Conservation (phyloP, 2,797 vertebrate genomes). For the Clarias pachynema region DNA sequence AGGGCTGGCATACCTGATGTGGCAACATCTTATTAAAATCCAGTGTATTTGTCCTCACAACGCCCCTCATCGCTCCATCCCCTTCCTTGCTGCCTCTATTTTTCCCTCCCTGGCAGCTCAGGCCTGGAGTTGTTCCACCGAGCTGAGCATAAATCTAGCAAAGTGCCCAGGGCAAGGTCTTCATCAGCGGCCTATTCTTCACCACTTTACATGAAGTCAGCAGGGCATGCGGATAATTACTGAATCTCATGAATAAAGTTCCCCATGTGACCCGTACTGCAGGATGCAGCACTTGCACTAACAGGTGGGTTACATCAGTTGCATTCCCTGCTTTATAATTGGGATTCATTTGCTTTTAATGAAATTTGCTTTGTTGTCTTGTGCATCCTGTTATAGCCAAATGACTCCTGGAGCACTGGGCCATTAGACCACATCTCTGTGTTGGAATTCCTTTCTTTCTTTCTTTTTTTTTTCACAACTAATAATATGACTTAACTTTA, state of each 20-base stretch:
- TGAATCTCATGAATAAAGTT: conserved; percentile 59
- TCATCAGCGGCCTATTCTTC: conserved; percentile 72
- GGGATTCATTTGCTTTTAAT: not conserved
- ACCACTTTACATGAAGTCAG: conserved; percentile 75
- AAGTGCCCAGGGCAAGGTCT: conserved; percentile 75
- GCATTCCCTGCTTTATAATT: not conserved
- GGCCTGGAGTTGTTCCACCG: conserved; percentile 56
- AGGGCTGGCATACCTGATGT: conserved; percentile 66
- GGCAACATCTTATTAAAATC: conserved; percentile 77
- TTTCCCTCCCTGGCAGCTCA: conserved; percentile 52
- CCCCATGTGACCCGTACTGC: conserved; percentile 45
- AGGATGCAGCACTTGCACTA: conserved; percentile 9
- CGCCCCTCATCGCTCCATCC: conserved; percentile 21
- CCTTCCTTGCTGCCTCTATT: conserved; percentile 33
- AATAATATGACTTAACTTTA: not conserved
- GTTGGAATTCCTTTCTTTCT: not conserved
- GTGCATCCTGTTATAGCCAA: not conserved
- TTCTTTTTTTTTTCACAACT: not conserved
- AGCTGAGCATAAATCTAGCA: conserved; percentile 72
- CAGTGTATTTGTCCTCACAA: conserved; percentile 66
- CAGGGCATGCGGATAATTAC: conserved; percentile 72
- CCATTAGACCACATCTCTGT: not conserved
- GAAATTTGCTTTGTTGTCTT: not conserved
- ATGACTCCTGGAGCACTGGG: not conserved
- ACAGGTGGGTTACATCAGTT: conserved; percentile 30